These are phyloP conservation scores for Pseudopleuronectes americanus DNA, from an alignment of 2,797 vertebrate genomes.

Conservation along the genomic window DNA sequence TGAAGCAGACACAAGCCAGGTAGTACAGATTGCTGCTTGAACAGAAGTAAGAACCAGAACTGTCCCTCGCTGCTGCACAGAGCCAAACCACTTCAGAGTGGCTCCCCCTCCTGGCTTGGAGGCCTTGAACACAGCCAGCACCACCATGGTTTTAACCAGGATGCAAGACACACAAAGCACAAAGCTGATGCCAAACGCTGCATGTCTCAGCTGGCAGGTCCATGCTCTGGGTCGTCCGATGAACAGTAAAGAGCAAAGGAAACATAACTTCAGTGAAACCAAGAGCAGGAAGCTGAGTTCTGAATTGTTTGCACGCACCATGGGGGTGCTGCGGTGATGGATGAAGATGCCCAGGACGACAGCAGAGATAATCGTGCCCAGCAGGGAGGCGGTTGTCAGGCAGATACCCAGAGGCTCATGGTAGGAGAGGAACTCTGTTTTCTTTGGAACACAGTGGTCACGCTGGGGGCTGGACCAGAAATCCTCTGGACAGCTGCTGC, in stretches of 20 bases:
- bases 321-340: slow-evolving; percentile 59
- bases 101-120: slow-evolving; percentile 56
- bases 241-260: slow-evolving; percentile 70
- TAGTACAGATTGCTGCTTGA: slow-evolving; percentile 32
- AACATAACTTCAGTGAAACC: slow-evolving; percentile 70
- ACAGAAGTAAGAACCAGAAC: slow-evolving; percentile 8
- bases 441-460: slow-evolving; percentile 70
- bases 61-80: slow-evolving; percentile 56
- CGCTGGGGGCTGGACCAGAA: slow-evolving; percentile 68
- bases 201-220: slow-evolving; percentile 58
- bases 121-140: slow-evolving; percentile 59
- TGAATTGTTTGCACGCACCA: slow-evolving; percentile 77
- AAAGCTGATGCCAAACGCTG: slow-evolving; percentile 68
- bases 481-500: slow-evolving; percentile 67
- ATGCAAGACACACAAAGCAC: slow-evolving; percentile 67
- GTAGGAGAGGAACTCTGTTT: slow-evolving; percentile 75
- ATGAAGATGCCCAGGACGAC: slow-evolving; percentile 64
- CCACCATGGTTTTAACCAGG: slow-evolving; percentile 70
- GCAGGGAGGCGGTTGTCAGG: slow-evolving; percentile 56
- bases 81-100: slow-evolving; percentile 66
- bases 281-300: slow-evolving; percentile 74
- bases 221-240: slow-evolving; percentile 61
- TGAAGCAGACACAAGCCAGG: too few relatives aligned
- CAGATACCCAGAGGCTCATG: slow-evolving; percentile 61
- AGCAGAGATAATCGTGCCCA: slow-evolving; percentile 54